Evolutionary conservation across 1,140 invertebrate genomes (phyloP), one percentile per base, ranked within the genome.

Genomic region (Drosophila funebris): DNA sequence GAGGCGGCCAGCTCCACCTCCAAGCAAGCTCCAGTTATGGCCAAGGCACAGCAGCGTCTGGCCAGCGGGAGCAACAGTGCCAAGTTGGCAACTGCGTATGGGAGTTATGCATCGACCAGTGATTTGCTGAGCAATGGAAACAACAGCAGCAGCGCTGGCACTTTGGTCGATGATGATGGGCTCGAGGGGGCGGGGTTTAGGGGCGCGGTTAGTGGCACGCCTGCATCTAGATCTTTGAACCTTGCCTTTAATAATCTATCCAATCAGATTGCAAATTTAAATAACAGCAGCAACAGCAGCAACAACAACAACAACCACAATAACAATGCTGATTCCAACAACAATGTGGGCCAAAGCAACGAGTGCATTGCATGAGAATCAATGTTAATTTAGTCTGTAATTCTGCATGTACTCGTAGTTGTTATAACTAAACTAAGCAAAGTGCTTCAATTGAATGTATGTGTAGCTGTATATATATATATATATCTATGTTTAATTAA

Each of bases 361-460:
- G 73, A 88, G 46, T 84, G 88, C 75, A 82, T 84, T 76, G 88
- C 88, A 90, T 90, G 88, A 90, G 76, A 88, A 78, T 83, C 73
- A 67, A 58, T 78, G 66, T 78, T 80, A 84, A 88, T 78, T 83
- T 78, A 83, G 70, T 84, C 63, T 66, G 54, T 64, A 48, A 29
- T 9, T 27, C 1, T 66, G 82, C 82, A 78, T 87, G 82, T 70
- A 77, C 44, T 41, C 80, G 67, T 75, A 71, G 50, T 33, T 84
- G 63, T 73, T 68, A 24, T 36, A 52, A 81, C 71, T 71, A 66
- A 74, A 76, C 11, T 11, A 66, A 41, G 16, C 4, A 4, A n/a
- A 39, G 13, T n/a, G 4, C 20, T 18, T 57, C 27, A 22, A 27
- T 18, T 41, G 29, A 37, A 14, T 61, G 9, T 3, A 8, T 43